Evolutionary conservation across 2,797 vertebrate genomes (phyloP).

Genomic region (Chaenodraco wilsoni): DNA sequence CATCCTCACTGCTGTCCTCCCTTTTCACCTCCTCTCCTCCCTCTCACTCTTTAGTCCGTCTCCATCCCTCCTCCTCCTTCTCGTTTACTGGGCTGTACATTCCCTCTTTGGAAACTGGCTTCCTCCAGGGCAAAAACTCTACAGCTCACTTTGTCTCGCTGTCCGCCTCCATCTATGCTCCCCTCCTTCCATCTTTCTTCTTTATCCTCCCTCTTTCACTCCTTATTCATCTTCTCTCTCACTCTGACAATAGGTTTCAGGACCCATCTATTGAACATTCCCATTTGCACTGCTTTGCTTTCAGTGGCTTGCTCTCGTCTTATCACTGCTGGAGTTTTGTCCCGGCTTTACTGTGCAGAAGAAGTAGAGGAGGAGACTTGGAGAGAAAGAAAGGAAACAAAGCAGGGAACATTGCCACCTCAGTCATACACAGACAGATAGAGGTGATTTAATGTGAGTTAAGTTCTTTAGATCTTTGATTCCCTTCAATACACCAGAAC

Average conservation of each 20-base stretch:
- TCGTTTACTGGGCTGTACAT: constrained; percentile 67
- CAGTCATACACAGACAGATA: constrained; percentile 12
- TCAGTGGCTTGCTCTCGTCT: constrained; percentile 56
- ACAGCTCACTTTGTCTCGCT: constrained; percentile 72
- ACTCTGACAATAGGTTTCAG: constrained; percentile 65
- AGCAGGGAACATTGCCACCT: constrained; percentile 19
- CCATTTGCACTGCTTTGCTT: constrained; percentile 63
- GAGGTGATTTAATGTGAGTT: constrained; percentile 15
- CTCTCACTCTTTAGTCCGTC: constrained; percentile 17
- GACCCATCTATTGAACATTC: constrained; percentile 64
- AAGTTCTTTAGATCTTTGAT: constrained; percentile 9
- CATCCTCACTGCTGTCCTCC: constrained; percentile 14
- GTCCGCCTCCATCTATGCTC: constrained; percentile 62
- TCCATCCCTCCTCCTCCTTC: constrained; percentile 36
- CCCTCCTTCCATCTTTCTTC: constrained; percentile 59
- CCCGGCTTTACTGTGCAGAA: constrained; percentile 38
- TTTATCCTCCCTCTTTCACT: constrained; percentile 55
- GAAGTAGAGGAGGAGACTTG: constrained; percentile 21
- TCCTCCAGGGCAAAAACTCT: constrained; percentile 71
- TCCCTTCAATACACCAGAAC: constrained; percentile 6
- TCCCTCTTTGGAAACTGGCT: constrained; percentile 62
- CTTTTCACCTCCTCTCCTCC: constrained; percentile 31
- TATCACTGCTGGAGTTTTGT: constrained; percentile 53
- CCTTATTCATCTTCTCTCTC: constrained; percentile 41
- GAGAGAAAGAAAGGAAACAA: constrained; percentile 29